Evolutionary conservation across 2,797 vertebrate genomes (phyloP).

Genomic region (Jordanella pulchra): DNA sequence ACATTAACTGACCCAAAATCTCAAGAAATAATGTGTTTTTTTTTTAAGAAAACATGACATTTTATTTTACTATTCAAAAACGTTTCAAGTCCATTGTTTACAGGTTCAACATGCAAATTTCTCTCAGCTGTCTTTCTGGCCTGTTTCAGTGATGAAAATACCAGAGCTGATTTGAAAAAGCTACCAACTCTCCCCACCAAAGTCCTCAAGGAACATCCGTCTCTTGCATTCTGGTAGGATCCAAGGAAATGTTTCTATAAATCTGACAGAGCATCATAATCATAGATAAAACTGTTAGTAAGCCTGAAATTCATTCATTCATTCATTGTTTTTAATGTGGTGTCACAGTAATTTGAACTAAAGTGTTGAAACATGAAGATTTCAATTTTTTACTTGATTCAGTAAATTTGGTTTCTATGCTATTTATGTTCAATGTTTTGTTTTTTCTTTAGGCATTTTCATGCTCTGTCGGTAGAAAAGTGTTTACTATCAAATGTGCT

Average conservation of each 20-base stretch:
- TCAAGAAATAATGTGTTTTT: background rate
- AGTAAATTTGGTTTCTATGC: background rate
- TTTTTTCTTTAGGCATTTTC: background rate
- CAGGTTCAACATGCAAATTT: background rate
- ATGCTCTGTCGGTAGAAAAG: background rate
- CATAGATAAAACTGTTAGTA: background rate
- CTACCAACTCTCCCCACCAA: conserved; percentile 93
- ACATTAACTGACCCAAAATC: background rate
- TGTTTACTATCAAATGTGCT: background rate
- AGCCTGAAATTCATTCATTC: background rate
- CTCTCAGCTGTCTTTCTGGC: background rate
- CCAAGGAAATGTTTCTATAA: background rate
- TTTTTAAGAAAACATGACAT: background rate
- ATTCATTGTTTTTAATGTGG: too few species aligned
- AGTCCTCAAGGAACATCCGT: conserved; percentile 96
- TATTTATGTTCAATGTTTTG: background rate
- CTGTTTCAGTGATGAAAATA: conserved; percentile 72
- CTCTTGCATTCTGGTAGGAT: conserved; percentile 92
- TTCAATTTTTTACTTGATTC: background rate
- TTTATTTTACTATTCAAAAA: background rate
- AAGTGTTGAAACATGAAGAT: background rate
- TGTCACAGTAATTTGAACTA: background rate
- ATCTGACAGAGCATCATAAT: background rate
- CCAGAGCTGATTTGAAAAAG: conserved; percentile 90
- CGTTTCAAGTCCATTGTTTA: background rate